Base-by-base conservation (phyloP, 2,888 invertebrate genomes). In the Melieria omissa region DNA sequence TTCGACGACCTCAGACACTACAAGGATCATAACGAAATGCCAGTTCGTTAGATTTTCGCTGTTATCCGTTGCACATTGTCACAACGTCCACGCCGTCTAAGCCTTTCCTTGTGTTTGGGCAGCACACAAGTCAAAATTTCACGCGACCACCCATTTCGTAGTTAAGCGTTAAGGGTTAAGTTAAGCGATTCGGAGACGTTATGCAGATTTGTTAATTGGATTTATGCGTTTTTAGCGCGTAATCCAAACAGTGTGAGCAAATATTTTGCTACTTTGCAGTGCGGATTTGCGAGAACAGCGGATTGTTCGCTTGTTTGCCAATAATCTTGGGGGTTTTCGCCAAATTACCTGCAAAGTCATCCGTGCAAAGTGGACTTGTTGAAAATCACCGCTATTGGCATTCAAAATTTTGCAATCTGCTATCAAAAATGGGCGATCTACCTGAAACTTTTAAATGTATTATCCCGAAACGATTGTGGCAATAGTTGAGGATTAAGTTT, bases 161-260 rank as follows among this genome's bases (percentile, higher is more conserved):
- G 29, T 29, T 29, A 29, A 29, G 29, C 29, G 29, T 29, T 29
- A 29, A 29, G 4, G 41, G 54, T 16, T 4, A 5, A 16, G 12
- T 14, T 49, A 67, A 52, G 60, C 52, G 16, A 46, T 57, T 65
- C 68, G 10, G 55, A 9, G 16, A 61, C 71, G 74, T 70, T 72
- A 80, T 79, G 80, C 78, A 80, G 81, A 81, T 82, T 81, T 79
- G 76, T 81, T 85, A 85, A 85, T 83, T 84, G 84, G 85, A 86
- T 84, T 84, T 83, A 75, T 68, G 74, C 64, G 80, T 78, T 80
- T 83, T 81, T 77, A 78, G 75, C 79, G 75, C 75, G 77, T 82
- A 84, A 84, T 84, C 82, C 80, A 77, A 77, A 79, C 78, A 79
- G 77, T 81, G 80, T 80, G 79, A 80, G 79, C 83, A 84, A 84